Evolutionary conservation across 2,888 invertebrate genomes (phyloP).

Genomic region (Lithosia quadra): DNA sequence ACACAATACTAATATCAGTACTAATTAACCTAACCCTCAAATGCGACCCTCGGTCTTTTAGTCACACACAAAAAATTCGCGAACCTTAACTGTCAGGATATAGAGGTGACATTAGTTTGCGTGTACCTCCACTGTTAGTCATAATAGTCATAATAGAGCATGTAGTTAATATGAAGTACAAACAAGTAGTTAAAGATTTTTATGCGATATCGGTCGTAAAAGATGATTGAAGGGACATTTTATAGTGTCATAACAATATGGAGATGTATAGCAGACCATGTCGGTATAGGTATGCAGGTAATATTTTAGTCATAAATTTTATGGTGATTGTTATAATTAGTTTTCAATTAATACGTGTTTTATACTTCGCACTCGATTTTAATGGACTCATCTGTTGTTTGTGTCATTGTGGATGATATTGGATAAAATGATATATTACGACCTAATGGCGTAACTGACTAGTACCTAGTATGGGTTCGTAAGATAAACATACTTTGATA

Average conservation of each 20-base stretch:
- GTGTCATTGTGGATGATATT: neutral
- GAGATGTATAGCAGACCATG: slow-evolving; percentile 65
- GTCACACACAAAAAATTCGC: slow-evolving; percentile 37
- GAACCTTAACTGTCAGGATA: slow-evolving; percentile 42
- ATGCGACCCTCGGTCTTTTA: slow-evolving; percentile 41
- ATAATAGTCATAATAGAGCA: slow-evolving; percentile 48
- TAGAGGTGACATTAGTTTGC: slow-evolving; percentile 51
- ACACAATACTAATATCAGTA: slow-evolving; percentile 66
- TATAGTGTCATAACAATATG: slow-evolving; percentile 69
- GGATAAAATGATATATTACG: no score
- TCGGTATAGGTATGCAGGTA: slow-evolving; percentile 47
- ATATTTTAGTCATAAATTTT: slow-evolving; percentile 34
- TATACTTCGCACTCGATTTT: neutral
- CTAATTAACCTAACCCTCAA: slow-evolving; percentile 69
- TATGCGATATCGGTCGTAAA: slow-evolving; percentile 83
- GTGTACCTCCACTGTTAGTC: slow-evolving; percentile 40
- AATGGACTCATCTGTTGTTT: neutral
- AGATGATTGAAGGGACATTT: slow-evolving; percentile 79
- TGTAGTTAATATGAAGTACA: slow-evolving; percentile 82
- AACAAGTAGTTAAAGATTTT: slow-evolving; percentile 86
- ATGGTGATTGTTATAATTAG: slow-evolving; percentile 15
- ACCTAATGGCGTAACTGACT: no score
- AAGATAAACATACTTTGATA: no score
- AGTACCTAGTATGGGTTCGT: no score
- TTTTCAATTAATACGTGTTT: slow-evolving; percentile 6